phyloP scores from a whole-genome alignment of 2,888 invertebrate species.

The Eupithecia pulchellata region DNA sequence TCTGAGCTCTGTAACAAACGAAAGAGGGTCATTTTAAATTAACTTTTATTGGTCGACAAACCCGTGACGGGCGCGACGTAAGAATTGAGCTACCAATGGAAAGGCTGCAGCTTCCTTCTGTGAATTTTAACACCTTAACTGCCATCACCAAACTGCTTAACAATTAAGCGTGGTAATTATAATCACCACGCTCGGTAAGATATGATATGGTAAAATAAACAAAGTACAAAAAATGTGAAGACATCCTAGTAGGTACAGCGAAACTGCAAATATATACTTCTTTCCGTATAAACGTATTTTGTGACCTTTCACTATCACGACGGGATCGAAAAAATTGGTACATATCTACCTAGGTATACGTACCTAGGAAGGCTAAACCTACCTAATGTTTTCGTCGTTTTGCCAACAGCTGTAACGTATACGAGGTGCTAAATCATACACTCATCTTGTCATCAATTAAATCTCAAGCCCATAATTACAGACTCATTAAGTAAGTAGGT shows the following conservation, averaged over 20 bases:
- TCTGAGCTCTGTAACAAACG: slow-evolving; percentile 69
- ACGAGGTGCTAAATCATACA: slow-evolving; percentile 30
- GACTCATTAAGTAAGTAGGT: slow-evolving; percentile 23
- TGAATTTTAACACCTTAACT: neutral
- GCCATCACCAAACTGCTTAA: no score
- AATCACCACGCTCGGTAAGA: no score
- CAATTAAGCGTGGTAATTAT: no score
- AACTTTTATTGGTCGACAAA: neutral
- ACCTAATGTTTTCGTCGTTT: neutral
- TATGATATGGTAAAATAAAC: no score
- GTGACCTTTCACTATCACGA: no score
- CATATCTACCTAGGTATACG: neutral
- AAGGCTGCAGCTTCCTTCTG: neutral
- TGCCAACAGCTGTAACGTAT: neutral
- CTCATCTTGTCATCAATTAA: slow-evolving; percentile 19
- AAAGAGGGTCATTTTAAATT: neutral
- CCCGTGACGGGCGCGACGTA: neutral
- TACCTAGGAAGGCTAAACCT: no score
- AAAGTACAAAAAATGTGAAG: no score
- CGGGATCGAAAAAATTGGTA: no score
- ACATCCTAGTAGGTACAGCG: no score
- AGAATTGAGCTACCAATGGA: neutral
- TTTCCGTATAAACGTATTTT: no score
- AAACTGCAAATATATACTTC: no score
- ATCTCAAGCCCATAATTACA: slow-evolving; percentile 25